Conservation (phyloP, 2,888 invertebrate genomes). For the Opisthograptis luteolata region DNA sequence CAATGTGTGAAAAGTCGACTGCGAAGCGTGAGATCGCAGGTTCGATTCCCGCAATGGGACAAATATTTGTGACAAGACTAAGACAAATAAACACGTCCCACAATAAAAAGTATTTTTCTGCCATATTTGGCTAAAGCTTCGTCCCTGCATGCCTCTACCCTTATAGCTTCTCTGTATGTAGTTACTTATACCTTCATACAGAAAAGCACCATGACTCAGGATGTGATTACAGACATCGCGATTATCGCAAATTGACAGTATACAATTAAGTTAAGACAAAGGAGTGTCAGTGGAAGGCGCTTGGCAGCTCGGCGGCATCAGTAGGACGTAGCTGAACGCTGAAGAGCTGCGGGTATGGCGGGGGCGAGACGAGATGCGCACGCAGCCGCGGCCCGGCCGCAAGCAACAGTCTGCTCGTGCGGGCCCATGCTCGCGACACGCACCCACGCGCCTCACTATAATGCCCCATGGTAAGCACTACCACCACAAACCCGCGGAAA, state of each 20-base stretch:
- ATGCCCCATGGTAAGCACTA: constrained; percentile 77
- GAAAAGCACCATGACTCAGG: constrained; percentile 18
- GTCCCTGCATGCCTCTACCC: not conserved
- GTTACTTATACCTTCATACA: not conserved
- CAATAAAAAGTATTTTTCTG: too few relatives aligned
- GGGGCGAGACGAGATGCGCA: constrained; percentile 61
- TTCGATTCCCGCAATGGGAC: too few relatives aligned
- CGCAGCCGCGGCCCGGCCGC: constrained; percentile 69
- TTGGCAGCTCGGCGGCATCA: constrained; percentile 48
- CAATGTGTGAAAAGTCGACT: too few relatives aligned
- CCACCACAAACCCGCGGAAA: constrained; percentile 47
- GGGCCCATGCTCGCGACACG: constrained; percentile 68
- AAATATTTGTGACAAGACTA: too few relatives aligned
- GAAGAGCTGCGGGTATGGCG: constrained; percentile 39
- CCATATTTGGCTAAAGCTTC: not conserved
- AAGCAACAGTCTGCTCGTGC: constrained; percentile 82
- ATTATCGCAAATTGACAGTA: constrained; percentile 51
- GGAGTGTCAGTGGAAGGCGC: constrained; percentile 58
- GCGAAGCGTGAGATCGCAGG: too few relatives aligned
- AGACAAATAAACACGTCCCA: too few relatives aligned
- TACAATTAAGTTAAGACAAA: constrained; percentile 68
- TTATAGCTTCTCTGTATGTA: too few relatives aligned
- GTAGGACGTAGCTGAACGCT: constrained; percentile 24
- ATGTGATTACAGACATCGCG: constrained; percentile 39
- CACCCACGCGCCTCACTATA: constrained; percentile 61